Evolutionary conservation across 2,888 invertebrate species (phyloP), one percentile per base, ranked within the genome.

Genomic region (Caradrina clavipalpis): DNA sequence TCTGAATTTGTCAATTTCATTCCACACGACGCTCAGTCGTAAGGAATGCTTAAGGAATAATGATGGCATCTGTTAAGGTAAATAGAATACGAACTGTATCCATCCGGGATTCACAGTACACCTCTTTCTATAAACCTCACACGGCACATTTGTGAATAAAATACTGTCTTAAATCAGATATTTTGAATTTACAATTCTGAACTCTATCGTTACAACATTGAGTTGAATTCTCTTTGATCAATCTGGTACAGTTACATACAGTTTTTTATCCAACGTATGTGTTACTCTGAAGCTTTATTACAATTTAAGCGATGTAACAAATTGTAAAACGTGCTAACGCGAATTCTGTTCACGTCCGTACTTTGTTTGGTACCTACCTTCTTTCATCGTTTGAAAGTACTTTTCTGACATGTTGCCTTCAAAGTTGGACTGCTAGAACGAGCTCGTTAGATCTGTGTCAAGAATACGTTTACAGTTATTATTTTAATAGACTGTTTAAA

Each of bases 221-320:
- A 73, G 85, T 85, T 70, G 42, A 65, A 72, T 71, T 84, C 86
- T 11, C 26, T 35, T 69, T 83, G 68, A 6, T 17, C 11, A 1
- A 5, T 21, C n/a, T 13, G 4, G 10, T 57, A 70, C 78, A 80
- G 83, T 86, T 91, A 84, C 76, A 83, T 69, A 64, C 66, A 81
- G 78, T 74, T 84, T 86, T 78, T 69, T 85, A 78, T 68, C 65
- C 76, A 85, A 86, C 83, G 89, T 90, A 91, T 92, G 91, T 92
- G 92, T 94, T 93, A 92, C 93, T 90, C 87, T 83, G 90, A 89
- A 93, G 92, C 91, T 94, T 94, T 94, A 94, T 94, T 94, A 94
- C 94, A 94, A 94, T 95, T 94, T 94, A 94, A 94, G 93, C 91
- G 91, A 92, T 93, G 93, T 93, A 92, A 95, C 94, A 94, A 95